Base-by-base conservation (phyloP, 2,113 vertebrate genomes). In the Aspidoscelis tigris region DNA sequence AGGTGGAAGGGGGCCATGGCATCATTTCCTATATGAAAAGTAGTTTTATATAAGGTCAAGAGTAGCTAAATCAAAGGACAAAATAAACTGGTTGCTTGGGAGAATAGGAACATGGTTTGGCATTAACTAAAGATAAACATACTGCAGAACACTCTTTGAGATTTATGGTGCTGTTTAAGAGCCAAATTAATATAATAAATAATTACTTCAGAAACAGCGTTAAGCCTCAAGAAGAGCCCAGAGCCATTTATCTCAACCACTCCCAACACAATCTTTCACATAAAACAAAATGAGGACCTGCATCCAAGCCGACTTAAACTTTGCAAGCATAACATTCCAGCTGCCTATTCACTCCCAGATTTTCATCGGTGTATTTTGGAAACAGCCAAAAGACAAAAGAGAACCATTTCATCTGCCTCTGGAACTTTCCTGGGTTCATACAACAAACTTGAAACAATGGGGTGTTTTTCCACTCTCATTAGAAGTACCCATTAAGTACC, bases 131-230 rank as follows among this genome's bases (percentile, higher is more conserved):
- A 0, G n/a, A 75, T 21, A 39, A 58, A 83, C 82, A 50, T 44
- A 65, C 50, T 66, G 5, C 7, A 50, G 58, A 87, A 80, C 16
- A 82, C 4, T 78, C 14, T 41, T 73, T 77, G 53, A 91, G 71
- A 88, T 88, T 71, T 87, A 87, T 43, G 22, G 11, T 69, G 53
- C 76, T 87, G 58, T 86, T 84, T 71, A 88, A 89, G 14, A n/a
- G 80, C 85, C 61, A 85, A 88, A 89, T 84, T 82, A 76, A 26
- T 10, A 58, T 0, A 75, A 71, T 76, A 83, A 79, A 78, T 78
- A 68, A 73, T 83, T 75, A 12, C 41, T 79, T 87, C 61, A 75
- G 33, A 75, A 87, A 83, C 80, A 24, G 58, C 58, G 33, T 20
- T 43, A 26, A 79, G 33, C 5, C 61, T 75, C 70, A 72, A 76